phyloP scores from a whole-genome alignment of 2,113 vertebrate genomes.

The Tamias sibiricus region DNA sequence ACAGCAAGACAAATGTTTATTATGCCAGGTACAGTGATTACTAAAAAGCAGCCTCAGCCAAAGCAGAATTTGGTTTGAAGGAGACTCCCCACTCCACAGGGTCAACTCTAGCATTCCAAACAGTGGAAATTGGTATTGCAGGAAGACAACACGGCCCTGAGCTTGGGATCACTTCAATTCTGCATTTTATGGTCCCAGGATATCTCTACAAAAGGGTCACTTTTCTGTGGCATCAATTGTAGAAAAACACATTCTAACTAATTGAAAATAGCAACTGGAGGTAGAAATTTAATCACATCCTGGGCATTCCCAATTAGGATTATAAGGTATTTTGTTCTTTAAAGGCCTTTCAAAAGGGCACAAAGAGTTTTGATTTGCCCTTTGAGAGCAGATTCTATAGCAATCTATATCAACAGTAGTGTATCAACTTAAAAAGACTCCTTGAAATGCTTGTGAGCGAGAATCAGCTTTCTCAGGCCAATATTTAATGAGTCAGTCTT shows the following conservation, averaged over 20 bases:
- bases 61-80: neutral
- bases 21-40: neutral
- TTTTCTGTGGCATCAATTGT: neutral
- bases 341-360: conserved; percentile 59
- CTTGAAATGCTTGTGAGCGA: conserved; percentile 76
- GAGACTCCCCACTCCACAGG: neutral
- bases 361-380: conserved; percentile 76
- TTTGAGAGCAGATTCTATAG: conserved; percentile 75
- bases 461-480: conserved; percentile 74
- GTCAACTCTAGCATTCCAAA: neutral
- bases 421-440: conserved; percentile 80
- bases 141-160: too few relatives aligned
- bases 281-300: conserved; percentile 48
- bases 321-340: neutral
- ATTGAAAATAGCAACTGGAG: neutral
- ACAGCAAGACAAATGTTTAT: neutral
- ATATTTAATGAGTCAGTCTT: conserved; percentile 75
- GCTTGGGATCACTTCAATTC: neutral
- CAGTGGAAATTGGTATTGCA: neutral
- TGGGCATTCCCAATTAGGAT: conserved; percentile 38
- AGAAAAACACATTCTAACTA: neutral
- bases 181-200: neutral
- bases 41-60: neutral
- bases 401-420: conserved; percentile 59
- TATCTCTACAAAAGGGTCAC: neutral